Evolutionary conservation across 2,797 vertebrate genomes (phyloP), one percentile per base, ranked within the genome.

Genomic region (Tenualosa ilisha): DNA sequence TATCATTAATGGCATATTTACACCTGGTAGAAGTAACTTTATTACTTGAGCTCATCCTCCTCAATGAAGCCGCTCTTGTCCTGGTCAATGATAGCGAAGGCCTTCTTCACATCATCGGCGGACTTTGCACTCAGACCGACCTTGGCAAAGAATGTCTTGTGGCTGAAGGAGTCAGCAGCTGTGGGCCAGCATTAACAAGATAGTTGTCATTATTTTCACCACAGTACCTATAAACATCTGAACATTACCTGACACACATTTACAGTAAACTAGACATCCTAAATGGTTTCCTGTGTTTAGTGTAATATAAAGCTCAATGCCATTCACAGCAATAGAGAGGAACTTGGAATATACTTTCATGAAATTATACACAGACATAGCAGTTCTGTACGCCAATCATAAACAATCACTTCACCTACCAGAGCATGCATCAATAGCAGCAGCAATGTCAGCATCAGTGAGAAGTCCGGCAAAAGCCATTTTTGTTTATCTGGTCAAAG

Each of bases 21-120:
- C 8, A 24, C n/a, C 59, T 8, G 59, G 2, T 61, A 61, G 59
- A 8, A 81, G 75, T 51, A 2, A 7, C 24, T 12, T 11, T 72
- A 94, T 95, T 93, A 97, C 96, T 95, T 96, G 85, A 96, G 89
- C 92, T 96, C 96, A 0, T 96, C 94, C 93, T 97, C 94, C 94
- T 97, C 95, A 93, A 95, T 96, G 93, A 94, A 96, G 88, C 94
- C 96, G 0, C 93, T 96, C 85, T 91, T 94, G 91, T 96, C 95
- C 94, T 96, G 93, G 89, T 96, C 96, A 86, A 94, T 93, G 93
- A 96, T 93, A 82, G 2, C 22, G 26, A 97, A 97, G 84, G 94
- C 94, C 87, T 95, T 93, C 91, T 92, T 90, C 37, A 96, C 88
- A 0, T 97, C 94, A 0, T 95, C 95, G 0, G 90, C 1, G 9